Base-by-base conservation (phyloP, 2,888 invertebrate genomes). In the Colostygia pectinataria region DNA sequence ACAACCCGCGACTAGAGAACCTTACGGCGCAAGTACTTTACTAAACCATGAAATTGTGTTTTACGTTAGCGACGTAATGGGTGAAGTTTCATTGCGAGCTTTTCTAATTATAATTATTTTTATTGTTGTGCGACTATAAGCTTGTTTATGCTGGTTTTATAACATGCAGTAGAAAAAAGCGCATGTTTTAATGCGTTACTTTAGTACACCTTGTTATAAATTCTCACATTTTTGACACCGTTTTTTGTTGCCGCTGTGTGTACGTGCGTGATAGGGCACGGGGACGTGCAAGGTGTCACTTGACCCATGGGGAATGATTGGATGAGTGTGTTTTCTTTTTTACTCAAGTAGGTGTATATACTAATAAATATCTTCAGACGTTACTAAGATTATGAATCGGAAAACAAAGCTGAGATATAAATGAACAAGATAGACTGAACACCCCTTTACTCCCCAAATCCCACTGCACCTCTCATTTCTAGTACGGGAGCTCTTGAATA, bases 61-160 rank as follows among this genome's bases (percentile, higher is more conserved):
- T 83, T 76, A 82, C 73, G 77, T 70, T 65, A 71, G 64, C 59
- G 57, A 68, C 67, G 77, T 86, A 86, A 88, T 79, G 82, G 79
- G 66, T 69, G 72, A 86, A 86, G 85, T 87, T 88, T 81, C 82
- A 85, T 83, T 84, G 83, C 77, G 72, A 76, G 87, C 83, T 85
- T 85, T 84, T 85, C 82, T 87, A 81, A 87, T 88, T n/a, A n/a
- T n/a, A n/a, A n/a, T 86, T 88, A 85, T 84, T 87, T 87, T 88
- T 87, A 88, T 80, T 80, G 84, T 84, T 85, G 75, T 80, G 83
- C 83, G 74, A 83, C 84, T 82, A 86, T 78, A 83, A 69, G 63
- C 66, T 69, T 67, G 83, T 85, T 84, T 83, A 85, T 78, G 77
- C n/a, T 20, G 20, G 6, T 20, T 20, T 20, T 20, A 20, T 20